A percentile compares a stretch with the other conserved stretches of the same genome.
Conservation (phyloP, 2,888 invertebrate species). For the Arge pagana region DNA sequence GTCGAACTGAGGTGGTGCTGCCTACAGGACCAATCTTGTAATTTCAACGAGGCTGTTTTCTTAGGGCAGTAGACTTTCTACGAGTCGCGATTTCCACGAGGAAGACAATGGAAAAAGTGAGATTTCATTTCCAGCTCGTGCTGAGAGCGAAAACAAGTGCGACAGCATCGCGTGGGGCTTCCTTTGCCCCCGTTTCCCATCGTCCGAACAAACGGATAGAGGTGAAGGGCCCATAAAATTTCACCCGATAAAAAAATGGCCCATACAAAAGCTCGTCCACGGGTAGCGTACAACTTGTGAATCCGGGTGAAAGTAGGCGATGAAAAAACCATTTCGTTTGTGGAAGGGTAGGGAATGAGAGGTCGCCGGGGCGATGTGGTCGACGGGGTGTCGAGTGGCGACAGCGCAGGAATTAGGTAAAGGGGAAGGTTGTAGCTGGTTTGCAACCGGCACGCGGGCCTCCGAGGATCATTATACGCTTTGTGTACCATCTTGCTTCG, state of each 20-base stretch:
- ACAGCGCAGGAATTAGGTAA: constrained; percentile 13
- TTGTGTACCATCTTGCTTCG: constrained; percentile 16
- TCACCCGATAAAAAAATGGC: constrained; percentile 16
- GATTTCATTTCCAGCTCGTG: too few species aligned
- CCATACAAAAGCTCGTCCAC: neutral
- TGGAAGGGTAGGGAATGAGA: too few species aligned
- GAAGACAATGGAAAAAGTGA: too few species aligned
- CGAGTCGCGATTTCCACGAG: too few species aligned
- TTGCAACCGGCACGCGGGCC: neutral
- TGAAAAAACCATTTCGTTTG: too few species aligned
- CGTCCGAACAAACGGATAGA: neutral
- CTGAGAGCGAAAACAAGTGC: too few species aligned
- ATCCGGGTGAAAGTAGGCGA: constrained; percentile 1
- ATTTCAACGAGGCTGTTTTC: too few species aligned
- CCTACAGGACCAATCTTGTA: too few species aligned
- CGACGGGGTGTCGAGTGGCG: constrained; percentile 16
- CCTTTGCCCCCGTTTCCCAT: constrained; percentile 5
- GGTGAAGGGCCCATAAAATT: constrained; percentile 20
- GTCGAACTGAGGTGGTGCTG: too few species aligned
- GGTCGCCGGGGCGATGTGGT: too few species aligned
- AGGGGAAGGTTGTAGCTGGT: constrained; percentile 15
- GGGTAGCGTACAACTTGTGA: neutral
- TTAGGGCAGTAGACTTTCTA: too few species aligned
- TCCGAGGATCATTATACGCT: constrained; percentile 16
- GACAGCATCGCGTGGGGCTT: too few species aligned